Conservation (phyloP, 2,888 invertebrate genomes). For the Ophion slaviceki region DNA sequence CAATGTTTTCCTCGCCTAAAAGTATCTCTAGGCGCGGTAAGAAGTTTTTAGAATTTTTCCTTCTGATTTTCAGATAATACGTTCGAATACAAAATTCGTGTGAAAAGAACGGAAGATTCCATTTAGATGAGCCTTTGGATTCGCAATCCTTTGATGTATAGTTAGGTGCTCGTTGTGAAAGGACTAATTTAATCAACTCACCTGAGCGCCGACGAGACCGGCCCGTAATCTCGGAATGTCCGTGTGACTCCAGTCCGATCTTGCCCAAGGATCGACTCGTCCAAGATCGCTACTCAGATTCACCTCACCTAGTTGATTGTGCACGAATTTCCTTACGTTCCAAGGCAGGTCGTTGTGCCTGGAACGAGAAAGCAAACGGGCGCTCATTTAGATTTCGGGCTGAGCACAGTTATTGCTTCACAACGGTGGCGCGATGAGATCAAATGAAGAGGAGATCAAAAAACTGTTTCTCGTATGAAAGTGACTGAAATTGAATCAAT, state of each 20-base stretch:
- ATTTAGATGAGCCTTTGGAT: too few species aligned
- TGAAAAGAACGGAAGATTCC: too few species aligned
- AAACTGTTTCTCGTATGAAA: not conserved
- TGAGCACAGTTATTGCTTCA: not conserved
- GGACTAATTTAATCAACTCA: conserved; percentile 72
- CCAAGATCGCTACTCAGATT: conserved; percentile 84
- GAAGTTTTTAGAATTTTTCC: too few species aligned
- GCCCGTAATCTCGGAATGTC: conserved; percentile 93
- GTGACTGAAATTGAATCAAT: not conserved
- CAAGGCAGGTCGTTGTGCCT: conserved; percentile 94
- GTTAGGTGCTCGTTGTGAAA: not conserved
- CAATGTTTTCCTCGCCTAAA: too few species aligned
- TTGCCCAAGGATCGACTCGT: conserved; percentile 92
- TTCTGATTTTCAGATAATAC: too few species aligned
- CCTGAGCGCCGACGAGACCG: conserved; percentile 95
- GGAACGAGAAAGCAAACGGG: conserved; percentile 53
- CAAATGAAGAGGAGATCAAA: too few species aligned
- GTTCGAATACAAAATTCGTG: too few species aligned
- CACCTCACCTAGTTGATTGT: conserved; percentile 86
- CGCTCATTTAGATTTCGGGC: not conserved
- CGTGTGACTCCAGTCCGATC: conserved; percentile 96
- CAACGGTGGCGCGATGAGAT: not conserved
- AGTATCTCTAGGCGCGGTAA: too few species aligned
- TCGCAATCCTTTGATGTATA: not conserved
- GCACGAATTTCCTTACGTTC: conserved; percentile 95